Percentiles rank a stretch among this genome's conserved stretches.
phyloP scores from a whole-genome alignment of 2,888 invertebrate species.

The Neocrepidodera transversa region DNA sequence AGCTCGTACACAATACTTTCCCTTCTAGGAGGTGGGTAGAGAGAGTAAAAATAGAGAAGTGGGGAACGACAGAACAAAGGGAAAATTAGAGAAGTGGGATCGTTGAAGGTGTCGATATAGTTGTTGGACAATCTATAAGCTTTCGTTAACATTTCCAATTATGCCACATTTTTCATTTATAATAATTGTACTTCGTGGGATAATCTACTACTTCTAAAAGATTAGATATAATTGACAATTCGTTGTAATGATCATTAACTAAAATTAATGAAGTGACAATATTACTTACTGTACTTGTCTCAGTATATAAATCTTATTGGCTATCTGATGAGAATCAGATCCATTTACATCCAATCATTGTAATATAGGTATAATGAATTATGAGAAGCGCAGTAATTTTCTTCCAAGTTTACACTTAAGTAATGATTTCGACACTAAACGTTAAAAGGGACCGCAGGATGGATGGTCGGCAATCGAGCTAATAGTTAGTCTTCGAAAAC shows the following conservation, averaged over 20 bases:
- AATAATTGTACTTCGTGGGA: too few species aligned
- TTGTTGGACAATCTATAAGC: too few species aligned
- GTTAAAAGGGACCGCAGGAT: conserved; percentile 59
- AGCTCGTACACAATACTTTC: too few species aligned
- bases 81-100: too few species aligned
- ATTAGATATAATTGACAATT: not conserved
- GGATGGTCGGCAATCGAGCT: conserved; percentile 55
- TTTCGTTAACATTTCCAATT: too few species aligned
- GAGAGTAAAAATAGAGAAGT: too few species aligned
- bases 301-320: conserved; percentile 5
- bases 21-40: too few species aligned
- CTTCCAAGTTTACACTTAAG: conserved; percentile 63
- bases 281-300: not conserved
- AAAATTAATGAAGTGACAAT: conserved; percentile 1
- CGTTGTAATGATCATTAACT: not conserved
- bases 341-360: conserved; percentile 19
- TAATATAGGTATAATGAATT: conserved; percentile 55
- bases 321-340: conserved; percentile 19
- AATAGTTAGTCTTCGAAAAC: conserved; percentile 40
- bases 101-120: too few species aligned
- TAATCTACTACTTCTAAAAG: not conserved
- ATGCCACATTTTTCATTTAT: too few species aligned
- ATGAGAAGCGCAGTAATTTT: conserved; percentile 59
- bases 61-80: too few species aligned
- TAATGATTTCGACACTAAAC: conserved; percentile 64